Conservation (phyloP, 2,797 vertebrate genomes). For the Myotis planiceps region DNA sequence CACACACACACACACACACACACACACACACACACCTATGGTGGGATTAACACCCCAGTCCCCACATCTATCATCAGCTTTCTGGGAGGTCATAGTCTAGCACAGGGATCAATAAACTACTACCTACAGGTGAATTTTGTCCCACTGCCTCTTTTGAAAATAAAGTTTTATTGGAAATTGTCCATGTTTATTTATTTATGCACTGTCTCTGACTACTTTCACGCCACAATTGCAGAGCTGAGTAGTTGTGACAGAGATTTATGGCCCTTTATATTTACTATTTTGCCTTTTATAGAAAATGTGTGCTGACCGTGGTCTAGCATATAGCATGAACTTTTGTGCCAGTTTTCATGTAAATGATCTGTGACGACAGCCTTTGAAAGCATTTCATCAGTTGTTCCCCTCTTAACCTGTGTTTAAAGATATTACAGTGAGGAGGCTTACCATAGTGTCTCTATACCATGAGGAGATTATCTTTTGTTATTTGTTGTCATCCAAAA, state of each 20-base stretch:
- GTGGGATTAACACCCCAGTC: not conserved
- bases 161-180: not conserved
- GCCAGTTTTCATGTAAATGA: not conserved
- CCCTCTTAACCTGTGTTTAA: slow-evolving; percentile 37
- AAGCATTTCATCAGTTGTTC: slow-evolving; percentile 52
- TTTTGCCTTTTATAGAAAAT: not conserved
- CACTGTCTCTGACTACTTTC: not conserved
- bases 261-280: not conserved
- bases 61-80: not conserved
- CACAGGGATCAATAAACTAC: not conserved
- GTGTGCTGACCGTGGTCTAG: not conserved
- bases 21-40: not conserved
- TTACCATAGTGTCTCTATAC: slow-evolving; percentile 68
- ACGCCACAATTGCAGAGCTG: not conserved
- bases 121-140: not conserved
- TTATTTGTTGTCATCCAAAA: slow-evolving; percentile 65
- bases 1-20: not conserved
- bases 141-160: not conserved
- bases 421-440: slow-evolving; percentile 32
- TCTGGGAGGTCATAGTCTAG: not conserved
- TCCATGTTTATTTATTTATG: not conserved
- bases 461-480: slow-evolving; percentile 59
- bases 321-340: not conserved
- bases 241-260: not conserved
- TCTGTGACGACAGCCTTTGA: not conserved